Base-by-base conservation (phyloP, 2,797 vertebrate genomes). In the Steatocranus sp. region DNA sequence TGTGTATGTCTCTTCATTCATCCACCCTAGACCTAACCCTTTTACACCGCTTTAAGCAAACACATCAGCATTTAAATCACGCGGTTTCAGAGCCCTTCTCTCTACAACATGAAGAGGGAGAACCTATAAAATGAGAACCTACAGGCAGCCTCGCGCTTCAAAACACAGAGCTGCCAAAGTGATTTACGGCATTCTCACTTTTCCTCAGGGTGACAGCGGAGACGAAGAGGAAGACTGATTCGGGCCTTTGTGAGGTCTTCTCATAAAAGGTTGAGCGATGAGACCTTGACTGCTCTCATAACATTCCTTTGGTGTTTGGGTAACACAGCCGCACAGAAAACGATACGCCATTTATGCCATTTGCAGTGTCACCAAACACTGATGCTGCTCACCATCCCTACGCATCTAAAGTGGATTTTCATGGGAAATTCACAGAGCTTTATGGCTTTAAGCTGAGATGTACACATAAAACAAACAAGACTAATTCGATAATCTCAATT, bases 281-380 rank as follows among this genome's bases (percentile, higher is more conserved):
- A 94, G 93, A 96, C 94, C 92, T 91, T 76, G 56, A 87, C 89
- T 90, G 93, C 91, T 95, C 91, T 92, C 94, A 94, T 93, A 95
- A 96, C 94, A 95, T 95, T 96, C 94, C 94, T 93, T 86, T 88
- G 85, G 89, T 96, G 93, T 96, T 96, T 92, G 90, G 91, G 92
- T 95, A 95, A 94, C 93, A 94, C 88, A 93, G 86, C 85, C 84
- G 87, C 92, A 94, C 90, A 89, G 92, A 95, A 95, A 93, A 89
- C 76, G 92, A 93, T 94, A 94, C 76, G 90, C 88, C 91, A 81
- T 94, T 93, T 86, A 90, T n/a, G 84, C 79, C 78, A 75, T 87
- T 88, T 80, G 88, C 83, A 63, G 30, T 38, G 92, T 93, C 93
- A 91, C 93, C 86, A 85, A 95, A 94, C 87, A 94, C 92, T 84